Base-by-base conservation (phyloP, 2,113 vertebrate species). In the Pollimyrus isidori region DNA sequence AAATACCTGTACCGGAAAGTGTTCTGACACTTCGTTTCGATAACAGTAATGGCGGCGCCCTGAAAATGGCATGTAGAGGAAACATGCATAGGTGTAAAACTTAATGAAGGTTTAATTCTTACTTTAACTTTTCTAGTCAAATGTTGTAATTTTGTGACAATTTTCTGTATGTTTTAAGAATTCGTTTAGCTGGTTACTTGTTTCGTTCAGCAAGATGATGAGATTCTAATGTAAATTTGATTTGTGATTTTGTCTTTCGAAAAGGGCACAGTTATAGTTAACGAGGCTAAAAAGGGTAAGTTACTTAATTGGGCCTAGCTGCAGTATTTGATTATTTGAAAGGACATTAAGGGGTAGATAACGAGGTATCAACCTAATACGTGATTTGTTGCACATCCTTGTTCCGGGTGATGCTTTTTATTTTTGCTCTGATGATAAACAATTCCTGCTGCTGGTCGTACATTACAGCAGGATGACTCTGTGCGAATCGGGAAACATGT, bases 391-490 rank as follows among this genome's bases (percentile, higher is more conserved):
- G 56, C 23, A 62, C 56, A 9, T 62, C 7, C 23, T 62, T n/a
- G 23, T 58, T 42, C 86, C 52, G 53, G 52, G 86, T 87, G 52
- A 58, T 49, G 13, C 11, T 86, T 30, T 17, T 87, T 30, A 13
- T 26, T 82, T 30, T 46, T n/a, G 50, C 11, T 56, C 21, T 15
- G 26, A 3, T 84, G 26, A 4, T 85, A 48, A 58, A 13, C 11
- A 23, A 19, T 10, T 26, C 21, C 80, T 26, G 35, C 50, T 80
- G 4, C 4, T 76, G 49, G n/a, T 89, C 5, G 50, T 46, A 46
- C 21, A 84, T 80, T 30, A 19, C 11, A 46, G 48, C 30, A 90
- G 1, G 0, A 95, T 95, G 94, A 92, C 89, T 69, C 15, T 89
- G 7, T 82, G 91, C 90, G 13, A 91, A 26, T 89, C 92, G 49